phyloP scores from a whole-genome alignment of 2,113 vertebrate genomes.

The Nettapus auritus region DNA sequence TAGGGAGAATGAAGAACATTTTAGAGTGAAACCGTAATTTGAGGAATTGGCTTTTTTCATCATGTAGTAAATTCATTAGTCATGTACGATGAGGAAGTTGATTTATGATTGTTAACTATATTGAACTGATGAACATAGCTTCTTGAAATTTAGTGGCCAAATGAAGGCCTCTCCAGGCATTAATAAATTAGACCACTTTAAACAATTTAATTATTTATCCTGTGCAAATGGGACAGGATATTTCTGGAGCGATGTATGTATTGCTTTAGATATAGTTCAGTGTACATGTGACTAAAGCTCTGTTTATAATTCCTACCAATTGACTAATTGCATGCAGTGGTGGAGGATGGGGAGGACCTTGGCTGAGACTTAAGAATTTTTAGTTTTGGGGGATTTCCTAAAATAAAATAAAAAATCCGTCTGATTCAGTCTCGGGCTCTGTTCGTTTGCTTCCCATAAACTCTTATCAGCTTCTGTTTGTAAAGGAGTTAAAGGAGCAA shows the following conservation, averaged over 20 bases:
- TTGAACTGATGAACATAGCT: conserved; percentile 20
- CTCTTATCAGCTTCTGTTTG: neutral
- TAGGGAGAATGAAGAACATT: neutral
- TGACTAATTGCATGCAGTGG: neutral
- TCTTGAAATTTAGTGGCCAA: conserved; percentile 51
- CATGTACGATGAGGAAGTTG: neutral
- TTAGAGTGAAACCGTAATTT: neutral
- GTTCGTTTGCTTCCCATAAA: neutral
- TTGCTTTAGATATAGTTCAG: conserved; percentile 6
- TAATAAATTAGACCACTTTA: conserved; percentile 40
- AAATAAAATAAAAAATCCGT: neutral
- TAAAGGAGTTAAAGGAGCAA: neutral
- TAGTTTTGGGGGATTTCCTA: neutral
- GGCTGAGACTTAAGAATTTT: neutral
- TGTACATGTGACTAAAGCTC: neutral
- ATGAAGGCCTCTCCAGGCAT: conserved; percentile 27
- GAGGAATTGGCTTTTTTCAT: neutral
- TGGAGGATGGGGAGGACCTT: neutral
- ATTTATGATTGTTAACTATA: conserved; percentile 42
- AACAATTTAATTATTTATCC: conserved; percentile 51
- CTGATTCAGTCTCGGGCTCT: neutral
- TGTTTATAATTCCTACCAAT: neutral
- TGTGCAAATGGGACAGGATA: neutral
- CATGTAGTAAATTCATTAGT: conserved; percentile 31
- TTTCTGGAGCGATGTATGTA: conserved; percentile 7